Conservation (phyloP, 2,113 vertebrate species). For the Aspidoscelis tigris region DNA sequence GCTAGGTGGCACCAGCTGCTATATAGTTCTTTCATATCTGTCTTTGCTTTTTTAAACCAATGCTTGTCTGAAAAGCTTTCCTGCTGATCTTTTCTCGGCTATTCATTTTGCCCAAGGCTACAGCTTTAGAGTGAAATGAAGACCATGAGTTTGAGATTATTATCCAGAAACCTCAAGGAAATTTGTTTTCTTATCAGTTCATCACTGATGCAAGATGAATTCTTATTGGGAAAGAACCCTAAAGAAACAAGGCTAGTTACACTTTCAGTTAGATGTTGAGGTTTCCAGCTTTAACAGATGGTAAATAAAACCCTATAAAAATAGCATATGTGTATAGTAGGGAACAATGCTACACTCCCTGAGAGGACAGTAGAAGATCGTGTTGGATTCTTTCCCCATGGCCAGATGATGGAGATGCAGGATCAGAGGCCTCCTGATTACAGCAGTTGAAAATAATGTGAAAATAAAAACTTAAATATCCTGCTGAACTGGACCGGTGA, state of each 20-base stretch:
- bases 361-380: background rate
- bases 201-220: slow-evolving; percentile 13
- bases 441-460: background rate
- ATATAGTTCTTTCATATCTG: background rate
- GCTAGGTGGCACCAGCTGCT: slow-evolving; percentile 68
- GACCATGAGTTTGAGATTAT: slow-evolving; percentile 4
- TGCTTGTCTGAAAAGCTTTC: background rate
- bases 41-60: slow-evolving; percentile 5
- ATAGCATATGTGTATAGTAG: background rate
- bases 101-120: slow-evolving; percentile 1
- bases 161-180: slow-evolving; percentile 11
- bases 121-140: background rate
- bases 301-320: background rate
- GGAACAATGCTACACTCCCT: background rate
- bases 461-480: background rate
- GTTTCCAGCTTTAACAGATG: background rate
- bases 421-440: background rate
- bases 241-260: background rate
- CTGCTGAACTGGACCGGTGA: too few species aligned
- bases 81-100: slow-evolving; percentile 10
- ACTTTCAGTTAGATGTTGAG: background rate
- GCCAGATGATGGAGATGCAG: background rate
- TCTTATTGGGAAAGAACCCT: background rate
- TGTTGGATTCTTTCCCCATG: background rate
- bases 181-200: slow-evolving; percentile 31